Percentiles rank a stretch among this genome's conserved stretches.
Conservation (phyloP, 2,113 vertebrate species). For the Oryzias woworae region DNA sequence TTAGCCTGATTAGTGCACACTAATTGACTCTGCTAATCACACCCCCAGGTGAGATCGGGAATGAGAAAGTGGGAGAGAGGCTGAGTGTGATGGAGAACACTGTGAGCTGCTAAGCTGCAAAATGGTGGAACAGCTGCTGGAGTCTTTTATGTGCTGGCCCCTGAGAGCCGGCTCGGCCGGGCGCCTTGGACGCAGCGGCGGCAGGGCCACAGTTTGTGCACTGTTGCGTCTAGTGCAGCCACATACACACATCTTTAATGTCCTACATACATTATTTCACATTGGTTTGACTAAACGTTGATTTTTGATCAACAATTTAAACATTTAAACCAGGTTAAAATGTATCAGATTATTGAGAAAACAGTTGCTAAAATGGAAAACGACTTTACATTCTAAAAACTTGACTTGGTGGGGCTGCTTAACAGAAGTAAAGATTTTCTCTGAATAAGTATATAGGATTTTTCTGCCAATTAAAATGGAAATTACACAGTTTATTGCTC, state of each 20-base stretch:
- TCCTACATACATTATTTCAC: no score
- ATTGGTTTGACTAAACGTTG: no score
- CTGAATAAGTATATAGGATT: no score
- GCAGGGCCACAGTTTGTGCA: slow-evolving; percentile 27
- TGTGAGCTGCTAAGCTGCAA: slow-evolving; percentile 47
- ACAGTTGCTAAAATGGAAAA: no score
- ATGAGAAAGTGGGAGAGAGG: slow-evolving; percentile 32
- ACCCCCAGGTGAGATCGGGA: slow-evolving; percentile 61
- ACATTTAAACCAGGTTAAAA: no score
- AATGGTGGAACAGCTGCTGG: slow-evolving; percentile 69
- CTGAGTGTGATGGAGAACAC: slow-evolving; percentile 34
- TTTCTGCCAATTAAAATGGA: no score
- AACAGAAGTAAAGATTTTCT: no score
- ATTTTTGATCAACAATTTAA: no score
- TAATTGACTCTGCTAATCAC: slow-evolving; percentile 75
- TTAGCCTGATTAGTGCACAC: slow-evolving; percentile 63
- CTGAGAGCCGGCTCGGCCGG: slow-evolving; percentile 46
- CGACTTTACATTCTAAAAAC: no score
- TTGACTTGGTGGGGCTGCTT: no score
- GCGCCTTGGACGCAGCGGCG: slow-evolving; percentile 2
- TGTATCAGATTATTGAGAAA: no score
- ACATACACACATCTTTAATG: slow-evolving; percentile 7
- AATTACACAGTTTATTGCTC: no score
- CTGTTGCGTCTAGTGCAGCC: slow-evolving; percentile 9
- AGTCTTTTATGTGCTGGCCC: slow-evolving; percentile 51